Evolutionary conservation across 2,888 invertebrate species (phyloP), one percentile per base, ranked within the genome.

Genomic region (Pandemis corylana): DNA sequence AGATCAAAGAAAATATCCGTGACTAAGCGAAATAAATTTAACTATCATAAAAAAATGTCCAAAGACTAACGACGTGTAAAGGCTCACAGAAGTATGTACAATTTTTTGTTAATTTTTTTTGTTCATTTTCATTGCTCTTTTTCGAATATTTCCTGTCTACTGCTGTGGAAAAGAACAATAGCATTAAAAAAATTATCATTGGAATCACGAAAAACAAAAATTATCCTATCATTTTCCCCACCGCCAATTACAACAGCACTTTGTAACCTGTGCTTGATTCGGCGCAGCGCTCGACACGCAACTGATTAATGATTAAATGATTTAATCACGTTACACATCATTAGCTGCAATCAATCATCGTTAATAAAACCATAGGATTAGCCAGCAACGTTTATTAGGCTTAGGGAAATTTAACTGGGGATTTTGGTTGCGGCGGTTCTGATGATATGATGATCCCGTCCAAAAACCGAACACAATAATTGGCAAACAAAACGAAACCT

Each of bases 231-330:
- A 46, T 46, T 46, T 46, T 28, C 20, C 2, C 46, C 46, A 64
- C 46, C 46, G n/a, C 44, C 41, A 20, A 46, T 46, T 46, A 46
- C 44, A 46, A 20, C 13, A 15, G 12, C 28, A 28, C 28, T 36
- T 36, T n/a, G 20, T 46, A 64, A 64, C 46, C 64, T 46, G 46
- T 46, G 64, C 7, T 56, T 20, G 63, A 63, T 63, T 63, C 42
- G n/a, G 13, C 62, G 42, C 13, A 46, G 12, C 42, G 44, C 20
- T 28, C 42, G n/a, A 59, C 49, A 66, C 66, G 49, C 20, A 13
- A 10, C 72, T 68, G 72, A 73, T 73, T 73, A 64, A 73, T 73
- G 72, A 68, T 72, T 56, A 63, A 73, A 64, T 73, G 63, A 73
- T 73, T 73, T 41, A 73, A 73, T 73, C 72, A 73, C 46, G 63